Evolutionary conservation across 2,113 vertebrate genomes (phyloP), one percentile per base, ranked within the genome.

Genomic region (Canis aureus): DNA sequence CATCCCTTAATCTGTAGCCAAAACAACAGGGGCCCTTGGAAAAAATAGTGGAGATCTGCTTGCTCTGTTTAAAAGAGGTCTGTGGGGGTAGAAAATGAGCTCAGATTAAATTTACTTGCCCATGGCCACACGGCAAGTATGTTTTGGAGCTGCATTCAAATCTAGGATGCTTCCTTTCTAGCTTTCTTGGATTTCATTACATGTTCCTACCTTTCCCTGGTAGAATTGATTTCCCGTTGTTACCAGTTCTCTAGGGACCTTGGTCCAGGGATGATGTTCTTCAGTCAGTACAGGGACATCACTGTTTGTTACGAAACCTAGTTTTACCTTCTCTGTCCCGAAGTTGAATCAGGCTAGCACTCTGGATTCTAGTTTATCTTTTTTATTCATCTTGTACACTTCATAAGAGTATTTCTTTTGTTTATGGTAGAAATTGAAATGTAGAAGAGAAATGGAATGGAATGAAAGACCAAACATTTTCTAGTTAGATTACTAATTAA

Each of bases 391-490:
- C 64, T 38, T 71, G 2, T 71, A 20, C 7, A 62, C n/a, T 79
- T 78, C 20, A 11, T 67, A 92, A 73, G 49, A 89, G 78, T 92
- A 53, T 91, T 57, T 60, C 27, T 80, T 80, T 62, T 22, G 15
- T 35, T 67, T 90, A 43, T 76, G 25, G 59, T 93, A 64, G 84
- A 93, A 76, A 35, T 82, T 66, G 57, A 79, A 89, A 62, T 80
- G 3, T 89, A 25, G 60, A 9, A 1, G 38, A 90, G 94, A 88
- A 86, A 92, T 55, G 4, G 12, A 89, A 71, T 73, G 49, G 85
- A 96, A 87, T 73, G 32, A 49, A 93, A 94, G 67, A 2, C 23
- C n/a, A 76, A 69, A 73, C 43, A 90, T 62, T 90, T 97, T 53
- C 51, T 79, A 74, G n/a, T 88, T 89, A 78, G 38, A 25, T 66